Evolutionary conservation across 2,888 invertebrate species (phyloP).

Genomic region (Microchrysa polita): DNA sequence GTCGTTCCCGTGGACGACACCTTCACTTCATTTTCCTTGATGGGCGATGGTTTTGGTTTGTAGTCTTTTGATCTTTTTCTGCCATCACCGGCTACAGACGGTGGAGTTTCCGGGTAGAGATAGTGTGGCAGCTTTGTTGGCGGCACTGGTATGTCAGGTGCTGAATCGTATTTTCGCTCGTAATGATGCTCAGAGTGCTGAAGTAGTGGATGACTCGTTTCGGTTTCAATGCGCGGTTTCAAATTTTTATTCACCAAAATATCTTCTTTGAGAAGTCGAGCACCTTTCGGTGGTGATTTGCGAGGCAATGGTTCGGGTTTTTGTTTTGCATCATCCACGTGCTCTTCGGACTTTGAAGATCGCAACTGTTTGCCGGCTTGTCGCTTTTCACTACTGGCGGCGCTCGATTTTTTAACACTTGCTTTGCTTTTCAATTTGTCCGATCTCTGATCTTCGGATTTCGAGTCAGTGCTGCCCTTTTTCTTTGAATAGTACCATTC

Average conservation of each 20-base stretch:
- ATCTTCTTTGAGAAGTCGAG: constrained; percentile 62
- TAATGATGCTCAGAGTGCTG: constrained; percentile 83
- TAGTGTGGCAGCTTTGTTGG: constrained; percentile 72
- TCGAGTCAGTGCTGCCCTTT: constrained; percentile 59
- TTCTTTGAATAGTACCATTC: constrained; percentile 77
- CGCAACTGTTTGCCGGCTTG: constrained; percentile 56
- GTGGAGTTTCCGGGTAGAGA: constrained; percentile 68
- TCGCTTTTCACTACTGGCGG: constrained; percentile 52
- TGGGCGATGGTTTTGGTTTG: constrained; percentile 62
- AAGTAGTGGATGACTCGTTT: constrained; percentile 74
- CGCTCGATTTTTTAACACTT: constrained; percentile 47
- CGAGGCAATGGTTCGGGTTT: constrained; percentile 65
- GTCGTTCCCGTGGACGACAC: constrained; percentile 59
- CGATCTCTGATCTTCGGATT: constrained; percentile 53
- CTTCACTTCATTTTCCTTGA: constrained; percentile 63
- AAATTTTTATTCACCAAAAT: constrained; percentile 68
- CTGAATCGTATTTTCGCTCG: constrained; percentile 70
- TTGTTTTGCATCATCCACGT: constrained; percentile 64
- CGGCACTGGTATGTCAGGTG: constrained; percentile 63
- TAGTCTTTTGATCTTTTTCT: constrained; percentile 53
- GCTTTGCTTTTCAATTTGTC: constrained; percentile 53
- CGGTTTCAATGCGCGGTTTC: constrained; percentile 65
- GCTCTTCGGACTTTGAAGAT: constrained; percentile 62
- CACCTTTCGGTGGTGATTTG: constrained; percentile 60
- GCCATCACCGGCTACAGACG: constrained; percentile 57